Base-by-base conservation (phyloP, 2,113 vertebrate species). In the Promerops cafer region DNA sequence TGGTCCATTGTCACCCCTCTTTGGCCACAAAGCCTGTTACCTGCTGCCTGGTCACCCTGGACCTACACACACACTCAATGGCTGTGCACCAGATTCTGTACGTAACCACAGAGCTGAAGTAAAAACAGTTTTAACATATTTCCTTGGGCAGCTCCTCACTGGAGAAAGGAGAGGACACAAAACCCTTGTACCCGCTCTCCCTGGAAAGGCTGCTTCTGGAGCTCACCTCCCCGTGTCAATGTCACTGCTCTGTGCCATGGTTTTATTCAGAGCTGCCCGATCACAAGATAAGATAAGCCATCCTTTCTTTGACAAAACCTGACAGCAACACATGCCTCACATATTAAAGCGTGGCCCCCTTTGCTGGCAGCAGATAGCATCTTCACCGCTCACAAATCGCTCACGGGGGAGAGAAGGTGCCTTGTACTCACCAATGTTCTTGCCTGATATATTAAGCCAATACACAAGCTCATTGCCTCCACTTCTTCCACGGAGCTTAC, bases 371-470 rank as follows among this genome's bases (percentile, higher is more conserved):
- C 49, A 94, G 89, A 94, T 91, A 96, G 26, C 65, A 95, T 96
- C 93, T 89, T 18, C 82, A n/a, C 21, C 3, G 10, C 53, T 94
- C 44, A 69, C 87, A 69, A 91, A 82, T 72, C 26, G n/a, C 91
- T 91, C 77, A 37, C 3, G 2, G 57, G 20, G 81, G 49, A 84
- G 71, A 60, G 77, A 69, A 88, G 50, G 66, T 80, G 82, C 63
- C 91, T 89, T 94, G 94, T 94, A 72, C 27, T 2, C 68, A 71
- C 1, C 0, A 57, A 61, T 89, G 84, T n/a, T 92, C 69, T 60
- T 79, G 65, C 78, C 81, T 97, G 94, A 97, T 93, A 82, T 68
- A 96, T 95, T 94, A 94, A 95, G 65, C 87, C 94, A 94, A 94
- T 92, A 84, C 87, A 94, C 72, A 40, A 96, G 89, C 81, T 96